Evolutionary conservation across 2,888 invertebrate species (phyloP).

Genomic region (Plebejus melissa): DNA sequence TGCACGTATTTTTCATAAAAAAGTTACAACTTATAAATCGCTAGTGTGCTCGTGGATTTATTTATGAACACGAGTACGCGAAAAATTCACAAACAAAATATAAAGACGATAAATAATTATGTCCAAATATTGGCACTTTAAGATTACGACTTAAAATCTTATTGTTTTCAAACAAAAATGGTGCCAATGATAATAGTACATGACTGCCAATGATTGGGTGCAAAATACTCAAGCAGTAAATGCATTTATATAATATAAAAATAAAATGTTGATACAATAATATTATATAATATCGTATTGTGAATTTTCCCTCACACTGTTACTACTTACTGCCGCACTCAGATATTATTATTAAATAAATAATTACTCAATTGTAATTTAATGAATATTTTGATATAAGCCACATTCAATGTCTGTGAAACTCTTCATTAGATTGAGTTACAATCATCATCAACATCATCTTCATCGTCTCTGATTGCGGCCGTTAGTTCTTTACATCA

Average conservation of each 20-base stretch:
- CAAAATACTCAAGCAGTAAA: background rate
- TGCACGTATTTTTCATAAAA: slow-evolving; percentile 8
- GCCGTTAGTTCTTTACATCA: background rate
- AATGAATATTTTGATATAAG: too few relatives aligned
- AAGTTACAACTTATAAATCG: slow-evolving; percentile 4
- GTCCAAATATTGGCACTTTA: too few relatives aligned
- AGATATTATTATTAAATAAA: too few relatives aligned
- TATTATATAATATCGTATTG: background rate
- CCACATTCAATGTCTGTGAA: too few relatives aligned
- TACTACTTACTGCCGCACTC: too few relatives aligned
- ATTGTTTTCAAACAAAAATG: too few relatives aligned
- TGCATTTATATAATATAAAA: background rate
- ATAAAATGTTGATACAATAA: background rate
- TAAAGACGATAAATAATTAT: background rate
- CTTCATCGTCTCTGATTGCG: background rate
- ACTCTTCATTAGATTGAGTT: too few relatives aligned
- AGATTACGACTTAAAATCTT: too few relatives aligned
- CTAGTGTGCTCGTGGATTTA: background rate
- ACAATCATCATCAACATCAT: too few relatives aligned
- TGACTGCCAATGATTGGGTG: background rate
- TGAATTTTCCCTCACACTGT: background rate
- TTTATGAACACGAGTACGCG: background rate
- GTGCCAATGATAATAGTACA: too few relatives aligned
- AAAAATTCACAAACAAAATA: background rate
- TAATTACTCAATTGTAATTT: too few relatives aligned